phyloP scores from a whole-genome alignment of 2,797 vertebrate genomes.

The Amblyraja radiata region DNA sequence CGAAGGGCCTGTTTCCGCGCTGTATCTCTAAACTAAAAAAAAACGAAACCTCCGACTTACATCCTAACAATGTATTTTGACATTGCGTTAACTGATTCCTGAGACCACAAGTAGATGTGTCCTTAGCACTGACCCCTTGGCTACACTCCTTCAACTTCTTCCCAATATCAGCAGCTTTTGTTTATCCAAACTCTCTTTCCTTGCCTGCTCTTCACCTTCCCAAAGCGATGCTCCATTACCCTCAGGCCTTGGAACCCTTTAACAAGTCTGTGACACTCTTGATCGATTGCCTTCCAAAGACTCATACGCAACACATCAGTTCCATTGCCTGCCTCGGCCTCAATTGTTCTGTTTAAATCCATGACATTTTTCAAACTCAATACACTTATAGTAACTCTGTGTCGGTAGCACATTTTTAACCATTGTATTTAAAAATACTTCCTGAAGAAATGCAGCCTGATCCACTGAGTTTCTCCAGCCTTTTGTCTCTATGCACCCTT shows the following conservation, averaged over 20 bases:
- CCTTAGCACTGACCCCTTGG: not conserved
- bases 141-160: not conserved
- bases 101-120: not conserved
- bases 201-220: not conserved
- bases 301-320: not conserved
- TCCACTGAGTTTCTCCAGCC: no score
- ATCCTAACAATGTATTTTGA: not conserved
- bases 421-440: not conserved
- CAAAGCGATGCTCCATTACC: not conserved
- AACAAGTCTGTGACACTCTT: not conserved
- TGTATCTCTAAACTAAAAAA: no score
- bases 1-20: no score
- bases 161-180: not conserved
- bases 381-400: not conserved
- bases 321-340: not conserved
- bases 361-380: not conserved
- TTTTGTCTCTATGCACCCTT: no score
- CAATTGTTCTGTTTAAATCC: not conserved
- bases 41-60: not conserved
- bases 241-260: not conserved
- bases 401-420: not conserved
- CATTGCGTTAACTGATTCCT: not conserved
- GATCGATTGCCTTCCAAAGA: not conserved
- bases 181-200: not conserved
- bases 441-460: no score